phyloP scores from a whole-genome alignment of 2,797 vertebrate species.

The Sebastes vulpes region DNA sequence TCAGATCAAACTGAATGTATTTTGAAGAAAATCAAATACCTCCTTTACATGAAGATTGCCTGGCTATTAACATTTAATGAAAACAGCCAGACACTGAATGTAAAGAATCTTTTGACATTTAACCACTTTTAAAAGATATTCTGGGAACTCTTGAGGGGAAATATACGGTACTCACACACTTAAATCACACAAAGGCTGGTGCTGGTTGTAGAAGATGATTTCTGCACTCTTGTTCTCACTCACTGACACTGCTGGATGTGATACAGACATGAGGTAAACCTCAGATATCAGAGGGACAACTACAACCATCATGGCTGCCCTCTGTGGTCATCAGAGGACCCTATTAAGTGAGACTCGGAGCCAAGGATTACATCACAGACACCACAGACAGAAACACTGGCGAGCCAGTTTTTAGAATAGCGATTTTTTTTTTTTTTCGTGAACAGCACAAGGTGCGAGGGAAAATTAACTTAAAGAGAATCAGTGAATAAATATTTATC shows the following conservation, averaged over 20 bases:
- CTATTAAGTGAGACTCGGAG: neutral
- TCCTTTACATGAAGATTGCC: constrained; percentile 13
- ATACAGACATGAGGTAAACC: neutral
- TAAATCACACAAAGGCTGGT: neutral
- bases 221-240: neutral
- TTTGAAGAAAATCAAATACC: constrained; percentile 39
- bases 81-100: constrained; percentile 38
- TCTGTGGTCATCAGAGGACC: neutral
- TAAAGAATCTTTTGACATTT: neutral
- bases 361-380: neutral
- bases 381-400: neutral
- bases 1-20: constrained; percentile 47
- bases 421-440: too few relatives aligned
- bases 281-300: neutral
- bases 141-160: neutral
- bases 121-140: neutral
- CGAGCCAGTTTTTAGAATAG: neutral
- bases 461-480: too few relatives aligned
- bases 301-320: neutral
- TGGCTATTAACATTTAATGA: neutral
- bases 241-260: neutral
- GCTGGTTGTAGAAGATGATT: neutral
- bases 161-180: neutral
- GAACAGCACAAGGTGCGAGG: too few relatives aligned
- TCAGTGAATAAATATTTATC: too few relatives aligned